Evolutionary conservation across 2,113 vertebrate genomes (phyloP).

Genomic region (Oophaga pumilio): DNA sequence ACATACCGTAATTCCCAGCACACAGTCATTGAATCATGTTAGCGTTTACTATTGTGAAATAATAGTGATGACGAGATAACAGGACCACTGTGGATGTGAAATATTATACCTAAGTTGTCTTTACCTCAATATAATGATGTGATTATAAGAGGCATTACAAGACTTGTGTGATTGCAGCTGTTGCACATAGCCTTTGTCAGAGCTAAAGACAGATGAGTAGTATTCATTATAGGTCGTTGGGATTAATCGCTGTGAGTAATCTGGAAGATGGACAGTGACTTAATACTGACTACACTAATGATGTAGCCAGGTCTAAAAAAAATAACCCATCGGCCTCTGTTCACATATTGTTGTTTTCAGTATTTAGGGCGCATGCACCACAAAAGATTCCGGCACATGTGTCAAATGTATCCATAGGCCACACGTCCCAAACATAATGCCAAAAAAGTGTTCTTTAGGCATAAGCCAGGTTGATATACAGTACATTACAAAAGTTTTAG

Average conservation of each 20-base stretch:
- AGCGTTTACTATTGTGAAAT: background rate
- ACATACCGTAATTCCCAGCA: background rate
- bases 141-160: background rate
- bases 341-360: no score
- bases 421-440: no score
- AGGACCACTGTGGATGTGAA: background rate
- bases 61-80: background rate
- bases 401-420: no score
- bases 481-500: no score
- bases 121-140: background rate
- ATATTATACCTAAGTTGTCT: background rate
- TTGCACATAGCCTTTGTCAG: background rate
- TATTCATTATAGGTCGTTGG: background rate
- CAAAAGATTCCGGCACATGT: no score
- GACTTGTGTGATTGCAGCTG: background rate
- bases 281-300: background rate
- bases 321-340: no score
- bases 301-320: no score
- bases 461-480: no score
- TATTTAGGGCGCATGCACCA: no score
- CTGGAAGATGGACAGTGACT: background rate
- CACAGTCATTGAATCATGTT: background rate
- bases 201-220: slow-evolving; percentile 8
- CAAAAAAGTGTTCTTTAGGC: no score
- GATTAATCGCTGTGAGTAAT: background rate